These are phyloP conservation scores for Hecatera dysodea DNA, from an alignment of 2,888 invertebrate genomes.

Conservation along the genomic window DNA sequence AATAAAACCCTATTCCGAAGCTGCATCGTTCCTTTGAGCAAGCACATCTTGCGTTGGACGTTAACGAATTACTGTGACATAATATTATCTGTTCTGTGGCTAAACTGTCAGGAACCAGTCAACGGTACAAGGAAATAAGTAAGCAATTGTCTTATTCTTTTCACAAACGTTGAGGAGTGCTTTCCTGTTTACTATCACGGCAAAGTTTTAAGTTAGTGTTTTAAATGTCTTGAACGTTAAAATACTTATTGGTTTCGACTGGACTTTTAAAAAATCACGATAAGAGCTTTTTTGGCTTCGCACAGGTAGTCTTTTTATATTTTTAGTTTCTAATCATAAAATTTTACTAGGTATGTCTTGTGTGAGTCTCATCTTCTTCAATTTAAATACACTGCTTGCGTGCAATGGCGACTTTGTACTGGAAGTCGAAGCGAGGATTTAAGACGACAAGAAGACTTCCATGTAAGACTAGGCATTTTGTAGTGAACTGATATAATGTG, in stretches of 20 bases:
- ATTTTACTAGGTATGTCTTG: too few relatives aligned
- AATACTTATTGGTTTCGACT: background rate
- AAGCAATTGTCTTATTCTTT: slow-evolving; percentile 1
- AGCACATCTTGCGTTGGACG: background rate
- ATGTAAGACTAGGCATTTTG: background rate
- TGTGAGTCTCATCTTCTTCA: too few relatives aligned
- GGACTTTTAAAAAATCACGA: background rate
- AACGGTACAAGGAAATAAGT: slow-evolving; percentile 9
- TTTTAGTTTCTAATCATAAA: too few relatives aligned
- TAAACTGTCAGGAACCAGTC: background rate
- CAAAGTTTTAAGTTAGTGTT: slow-evolving; percentile 24
- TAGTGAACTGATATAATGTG: too few relatives aligned
- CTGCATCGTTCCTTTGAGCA: background rate
- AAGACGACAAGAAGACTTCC: too few relatives aligned
- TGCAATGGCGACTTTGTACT: background rate
- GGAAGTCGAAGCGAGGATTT: background rate
- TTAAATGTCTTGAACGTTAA: background rate
- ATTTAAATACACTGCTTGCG: background rate
- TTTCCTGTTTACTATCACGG: background rate
- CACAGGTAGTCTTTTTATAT: too few relatives aligned
- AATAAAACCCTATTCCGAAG: background rate
- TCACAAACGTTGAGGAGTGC: background rate
- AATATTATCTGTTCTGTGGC: background rate
- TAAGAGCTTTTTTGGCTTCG: too few relatives aligned
- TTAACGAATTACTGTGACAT: background rate